These are phyloP conservation scores for Drosophila peninsularis DNA, from an alignment of 2,888 invertebrate genomes.

Conservation along the genomic window DNA sequence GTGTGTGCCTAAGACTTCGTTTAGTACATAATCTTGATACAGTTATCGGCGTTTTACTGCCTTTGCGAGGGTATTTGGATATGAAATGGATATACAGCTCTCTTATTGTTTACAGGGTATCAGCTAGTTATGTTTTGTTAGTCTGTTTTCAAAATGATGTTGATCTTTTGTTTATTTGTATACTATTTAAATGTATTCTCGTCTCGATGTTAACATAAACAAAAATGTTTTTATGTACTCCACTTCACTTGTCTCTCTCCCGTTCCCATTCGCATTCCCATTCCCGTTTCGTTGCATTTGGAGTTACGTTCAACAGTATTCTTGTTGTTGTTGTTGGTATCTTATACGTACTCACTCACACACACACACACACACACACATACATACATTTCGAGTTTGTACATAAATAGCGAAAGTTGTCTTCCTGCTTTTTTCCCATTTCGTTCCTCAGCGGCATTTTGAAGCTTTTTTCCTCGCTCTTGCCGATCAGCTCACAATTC, in stretches of 20 bases:
- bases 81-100: background rate
- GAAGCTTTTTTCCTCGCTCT: constrained; percentile 30
- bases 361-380: constrained; percentile 2
- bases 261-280: background rate
- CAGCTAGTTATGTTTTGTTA: constrained; percentile 5
- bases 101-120: constrained; percentile 2
- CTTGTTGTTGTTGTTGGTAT: constrained; percentile 21
- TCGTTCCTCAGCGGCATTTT: constrained; percentile 35
- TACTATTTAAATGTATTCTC: constrained; percentile 50
- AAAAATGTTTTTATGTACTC: constrained; percentile 23
- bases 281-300: constrained; percentile 26
- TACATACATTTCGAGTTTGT: constrained; percentile 51
- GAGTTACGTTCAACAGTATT: constrained; percentile 33
- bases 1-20: constrained; percentile 17
- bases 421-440: constrained; percentile 74
- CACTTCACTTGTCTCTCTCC: constrained; percentile 3
- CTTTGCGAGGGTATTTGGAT: constrained; percentile 18
- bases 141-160: constrained; percentile 29
- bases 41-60: constrained; percentile 36
- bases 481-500: constrained; percentile 40
- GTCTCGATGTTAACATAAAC: constrained; percentile 54
- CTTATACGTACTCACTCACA: constrained; percentile 14
- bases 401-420: constrained; percentile 80
- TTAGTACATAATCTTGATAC: constrained; percentile 38
- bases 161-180: constrained; percentile 52